phyloP scores from a whole-genome alignment of 2,797 vertebrate species.

The Astyanax mexicanus region DNA sequence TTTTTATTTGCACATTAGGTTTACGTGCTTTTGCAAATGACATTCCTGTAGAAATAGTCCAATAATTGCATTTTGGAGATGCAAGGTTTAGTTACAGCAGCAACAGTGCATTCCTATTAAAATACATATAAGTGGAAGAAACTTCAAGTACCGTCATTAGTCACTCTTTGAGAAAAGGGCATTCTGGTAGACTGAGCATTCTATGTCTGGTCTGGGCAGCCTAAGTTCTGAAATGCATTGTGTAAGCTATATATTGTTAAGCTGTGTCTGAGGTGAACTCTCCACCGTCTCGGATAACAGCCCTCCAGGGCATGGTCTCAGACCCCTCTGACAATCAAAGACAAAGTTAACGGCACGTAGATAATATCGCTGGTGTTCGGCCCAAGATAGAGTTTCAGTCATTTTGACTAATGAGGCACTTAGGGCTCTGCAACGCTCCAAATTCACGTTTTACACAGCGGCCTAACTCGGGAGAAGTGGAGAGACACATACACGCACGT shows the following conservation, averaged over 20 bases:
- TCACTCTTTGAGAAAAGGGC: neutral
- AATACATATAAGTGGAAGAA: too few relatives aligned
- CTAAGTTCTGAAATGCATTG: neutral
- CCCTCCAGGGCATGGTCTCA: neutral
- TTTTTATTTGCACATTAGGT: neutral
- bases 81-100: neutral
- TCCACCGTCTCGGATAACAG: neutral
- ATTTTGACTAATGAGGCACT: slow-evolving; percentile 39
- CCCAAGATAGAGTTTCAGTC: slow-evolving; percentile 60
- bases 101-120: too few relatives aligned
- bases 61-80: neutral
- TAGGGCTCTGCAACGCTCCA: slow-evolving; percentile 29
- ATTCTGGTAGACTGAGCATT: neutral
- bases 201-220: neutral
- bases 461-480: slow-evolving; percentile 22
- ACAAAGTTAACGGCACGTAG: slow-evolving; percentile 67
- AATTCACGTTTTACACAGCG: slow-evolving; percentile 41
- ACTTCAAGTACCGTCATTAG: too few relatives aligned
- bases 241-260: neutral
- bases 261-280: neutral
- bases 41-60: too few relatives aligned
- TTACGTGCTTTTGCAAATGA: too few relatives aligned
- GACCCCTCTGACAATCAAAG: slow-evolving; percentile 64
- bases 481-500: too few relatives aligned
- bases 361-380: slow-evolving; percentile 68